Conservation (phyloP, 2,888 invertebrate species). For the Heliconius aoede region DNA sequence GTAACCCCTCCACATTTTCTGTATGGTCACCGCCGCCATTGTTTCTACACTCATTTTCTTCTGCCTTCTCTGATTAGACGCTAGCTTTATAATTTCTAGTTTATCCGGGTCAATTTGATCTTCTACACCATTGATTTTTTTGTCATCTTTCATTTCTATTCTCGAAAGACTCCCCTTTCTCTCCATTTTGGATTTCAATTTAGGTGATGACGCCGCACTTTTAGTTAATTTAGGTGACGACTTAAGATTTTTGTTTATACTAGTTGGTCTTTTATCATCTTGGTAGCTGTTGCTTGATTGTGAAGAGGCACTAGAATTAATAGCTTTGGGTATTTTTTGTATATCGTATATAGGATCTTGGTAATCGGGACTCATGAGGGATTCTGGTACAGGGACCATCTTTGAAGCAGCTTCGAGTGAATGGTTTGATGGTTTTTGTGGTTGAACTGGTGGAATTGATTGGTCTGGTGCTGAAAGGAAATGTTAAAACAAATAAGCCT, state of each 20-base stretch:
- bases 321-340: constrained; percentile 68
- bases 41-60: constrained; percentile 72
- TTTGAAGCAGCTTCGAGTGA: constrained; percentile 92
- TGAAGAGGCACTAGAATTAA: constrained; percentile 58
- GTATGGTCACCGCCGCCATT: constrained; percentile 90
- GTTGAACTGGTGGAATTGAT: constrained; percentile 25
- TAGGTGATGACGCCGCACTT: constrained; percentile 78
- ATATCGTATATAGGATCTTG: constrained; percentile 81
- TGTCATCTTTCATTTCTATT: constrained; percentile 61
- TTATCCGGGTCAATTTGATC: constrained; percentile 67
- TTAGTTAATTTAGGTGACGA: constrained; percentile 76
- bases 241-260: constrained; percentile 61
- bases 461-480: constrained; percentile 4
- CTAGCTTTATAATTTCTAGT: constrained; percentile 68
- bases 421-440: constrained; percentile 69
- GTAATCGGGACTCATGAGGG: constrained; percentile 93
- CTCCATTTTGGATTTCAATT: constrained; percentile 71
- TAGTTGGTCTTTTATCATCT: constrained; percentile 59
- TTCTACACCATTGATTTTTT: constrained; percentile 64
- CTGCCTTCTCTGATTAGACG: constrained; percentile 73
- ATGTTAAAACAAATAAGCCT: too few species aligned
- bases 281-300: constrained; percentile 71
- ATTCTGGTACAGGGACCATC: constrained; percentile 94
- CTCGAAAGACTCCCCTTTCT: constrained; percentile 72
- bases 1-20: constrained; percentile 94